Conservation (phyloP, 1,140 invertebrate genomes). For the Drosophila sp. region DNA sequence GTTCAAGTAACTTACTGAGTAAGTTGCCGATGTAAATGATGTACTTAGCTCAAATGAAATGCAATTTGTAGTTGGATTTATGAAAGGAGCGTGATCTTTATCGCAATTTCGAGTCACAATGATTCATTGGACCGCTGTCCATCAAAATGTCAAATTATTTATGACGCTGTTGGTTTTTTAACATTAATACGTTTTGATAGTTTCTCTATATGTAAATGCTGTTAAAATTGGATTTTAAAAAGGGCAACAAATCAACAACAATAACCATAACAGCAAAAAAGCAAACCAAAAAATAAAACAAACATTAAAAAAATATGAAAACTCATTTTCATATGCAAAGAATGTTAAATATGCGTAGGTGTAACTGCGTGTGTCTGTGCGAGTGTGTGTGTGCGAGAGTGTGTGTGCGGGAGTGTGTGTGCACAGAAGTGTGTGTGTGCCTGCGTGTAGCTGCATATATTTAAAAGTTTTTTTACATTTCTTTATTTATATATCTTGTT, state of each 20-base stretch:
- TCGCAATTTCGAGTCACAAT: too few species aligned
- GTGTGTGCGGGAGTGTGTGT: constrained; percentile 11
- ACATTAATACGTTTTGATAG: constrained; percentile 56
- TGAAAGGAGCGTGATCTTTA: background rate
- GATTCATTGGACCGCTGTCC: constrained; percentile 37
- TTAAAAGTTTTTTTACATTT: constrained; percentile 65
- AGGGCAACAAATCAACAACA: background rate
- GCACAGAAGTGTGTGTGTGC: constrained; percentile 29
- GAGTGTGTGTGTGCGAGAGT: background rate
- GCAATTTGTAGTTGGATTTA: constrained; percentile 9
- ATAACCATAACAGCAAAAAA: constrained; percentile 1
- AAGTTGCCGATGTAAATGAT: background rate
- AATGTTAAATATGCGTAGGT: constrained; percentile 1
- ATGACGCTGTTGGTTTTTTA: background rate
- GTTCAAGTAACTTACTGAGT: background rate
- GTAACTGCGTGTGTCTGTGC: background rate
- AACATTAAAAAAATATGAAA: constrained; percentile 46
- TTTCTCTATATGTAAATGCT: too few species aligned
- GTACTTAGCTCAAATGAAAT: constrained; percentile 9
- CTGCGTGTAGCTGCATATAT: constrained; percentile 73
- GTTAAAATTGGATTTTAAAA: constrained; percentile 59
- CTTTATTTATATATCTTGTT: constrained; percentile 68
- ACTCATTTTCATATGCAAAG: constrained; percentile 78
- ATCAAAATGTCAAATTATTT: constrained; percentile 48
- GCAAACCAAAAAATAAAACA: constrained; percentile 11